Evolutionary conservation across 37 sponge, comb jelly and placozoan species (phyloP).

Genomic region (Tethya wilhelma): DNA sequence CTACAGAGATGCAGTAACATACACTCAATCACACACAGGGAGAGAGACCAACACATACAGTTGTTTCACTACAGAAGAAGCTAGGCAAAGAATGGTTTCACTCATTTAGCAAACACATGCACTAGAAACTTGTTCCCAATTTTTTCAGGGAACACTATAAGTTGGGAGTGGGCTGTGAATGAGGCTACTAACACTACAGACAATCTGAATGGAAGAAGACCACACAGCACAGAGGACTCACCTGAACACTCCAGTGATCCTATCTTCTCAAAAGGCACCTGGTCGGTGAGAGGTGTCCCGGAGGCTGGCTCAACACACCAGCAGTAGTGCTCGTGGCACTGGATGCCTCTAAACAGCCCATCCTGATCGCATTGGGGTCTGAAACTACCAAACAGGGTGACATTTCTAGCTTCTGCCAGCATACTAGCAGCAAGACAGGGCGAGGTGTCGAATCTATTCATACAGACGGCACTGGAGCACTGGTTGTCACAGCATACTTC

Average conservation of each 20-base stretch:
- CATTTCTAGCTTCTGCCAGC: not conserved
- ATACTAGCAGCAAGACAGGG: slow-evolving; percentile 7
- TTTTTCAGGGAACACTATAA: too few species aligned
- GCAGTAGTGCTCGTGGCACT: slow-evolving; percentile 56
- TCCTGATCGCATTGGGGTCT: slow-evolving; percentile 31
- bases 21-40: too few species aligned
- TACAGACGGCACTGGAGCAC: slow-evolving; percentile 20
- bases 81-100: too few species aligned
- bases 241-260: slow-evolving; percentile 28
- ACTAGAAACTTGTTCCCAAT: too few species aligned
- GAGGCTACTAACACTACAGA: too few species aligned
- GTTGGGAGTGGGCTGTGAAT: too few species aligned
- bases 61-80: too few species aligned
- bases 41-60: too few species aligned
- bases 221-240: too few species aligned
- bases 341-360: slow-evolving; percentile 35
- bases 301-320: slow-evolving; percentile 50
- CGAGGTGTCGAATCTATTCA: not conserved
- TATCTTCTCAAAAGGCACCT: not conserved
- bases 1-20: too few species aligned
- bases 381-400: slow-evolving; percentile 11
- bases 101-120: too few species aligned
- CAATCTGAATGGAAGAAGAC: not conserved
- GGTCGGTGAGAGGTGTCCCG: slow-evolving; percentile 42
- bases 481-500: slow-evolving; percentile 37